A percentile compares a stretch with the other conserved stretches of the same genome.
phyloP scores from a whole-genome alignment of 2,113 vertebrate species.

The Diglossa brunneiventris region DNA sequence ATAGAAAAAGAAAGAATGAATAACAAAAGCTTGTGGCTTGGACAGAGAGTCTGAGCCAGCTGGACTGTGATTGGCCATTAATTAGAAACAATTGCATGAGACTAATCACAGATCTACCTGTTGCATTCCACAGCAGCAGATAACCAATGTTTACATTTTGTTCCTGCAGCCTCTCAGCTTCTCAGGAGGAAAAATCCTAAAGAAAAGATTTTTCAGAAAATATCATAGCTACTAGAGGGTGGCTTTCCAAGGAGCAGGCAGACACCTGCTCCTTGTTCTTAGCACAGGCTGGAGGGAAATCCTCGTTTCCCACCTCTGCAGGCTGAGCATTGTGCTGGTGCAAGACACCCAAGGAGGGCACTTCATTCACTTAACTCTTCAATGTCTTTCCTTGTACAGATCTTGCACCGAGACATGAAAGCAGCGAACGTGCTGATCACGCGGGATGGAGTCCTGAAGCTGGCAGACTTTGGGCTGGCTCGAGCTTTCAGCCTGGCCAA shows the following conservation, averaged over 20 bases:
- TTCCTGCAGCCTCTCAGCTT: too few species aligned
- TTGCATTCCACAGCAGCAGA: too few species aligned
- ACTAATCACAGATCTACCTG: too few species aligned
- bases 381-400: conserved; percentile 63
- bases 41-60: too few species aligned
- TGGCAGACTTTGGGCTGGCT: conserved; percentile 94
- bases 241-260: not conserved
- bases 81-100: too few species aligned
- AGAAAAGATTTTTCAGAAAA: too few species aligned
- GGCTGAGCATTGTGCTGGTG: not conserved
- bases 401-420: conserved; percentile 97
- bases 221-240: not conserved
- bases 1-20: too few species aligned
- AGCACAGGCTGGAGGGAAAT: not conserved
- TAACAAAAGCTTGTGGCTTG: too few species aligned
- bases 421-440: conserved; percentile 97
- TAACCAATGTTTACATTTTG: too few species aligned
- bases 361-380: not conserved
- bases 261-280: not conserved
- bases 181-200: too few species aligned
- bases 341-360: not conserved
- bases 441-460: conserved; percentile 91
- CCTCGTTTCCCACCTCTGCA: not conserved
- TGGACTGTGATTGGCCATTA: too few species aligned
- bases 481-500: conserved; percentile 97